phyloP scores from a whole-genome alignment of 2,888 invertebrate species.

The Stenoptilia bipunctidactyla region DNA sequence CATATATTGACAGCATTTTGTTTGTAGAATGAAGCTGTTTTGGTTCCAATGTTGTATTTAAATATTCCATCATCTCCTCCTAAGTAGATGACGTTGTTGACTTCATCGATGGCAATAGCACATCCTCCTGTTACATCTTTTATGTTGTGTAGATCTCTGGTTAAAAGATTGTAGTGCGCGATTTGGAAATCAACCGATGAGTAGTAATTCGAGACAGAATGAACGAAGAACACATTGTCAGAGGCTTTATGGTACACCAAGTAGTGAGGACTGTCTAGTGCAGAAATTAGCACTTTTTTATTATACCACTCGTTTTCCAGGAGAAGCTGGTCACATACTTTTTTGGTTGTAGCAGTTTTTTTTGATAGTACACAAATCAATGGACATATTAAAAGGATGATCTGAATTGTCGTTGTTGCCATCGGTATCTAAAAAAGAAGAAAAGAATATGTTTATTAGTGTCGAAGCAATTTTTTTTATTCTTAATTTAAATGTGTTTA shows the following conservation, averaged over 20 bases:
- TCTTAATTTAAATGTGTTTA: too few species aligned
- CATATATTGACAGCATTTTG: slow-evolving; percentile 41
- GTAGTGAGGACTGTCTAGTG: slow-evolving; percentile 33
- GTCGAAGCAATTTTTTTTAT: too few species aligned
- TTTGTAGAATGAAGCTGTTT: slow-evolving; percentile 35
- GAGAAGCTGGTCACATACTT: too few species aligned
- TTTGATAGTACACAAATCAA: too few species aligned
- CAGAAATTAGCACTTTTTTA: slow-evolving; percentile 27
- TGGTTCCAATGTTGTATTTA: slow-evolving; percentile 38
- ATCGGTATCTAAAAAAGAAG: too few species aligned
- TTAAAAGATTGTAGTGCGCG: slow-evolving; percentile 29
- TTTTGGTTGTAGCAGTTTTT: too few species aligned
- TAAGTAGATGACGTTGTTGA: slow-evolving; percentile 34
- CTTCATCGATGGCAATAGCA: slow-evolving; percentile 35
- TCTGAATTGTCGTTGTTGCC: too few species aligned
- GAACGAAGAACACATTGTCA: slow-evolving; percentile 40
- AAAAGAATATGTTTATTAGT: too few species aligned
- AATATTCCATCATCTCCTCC: slow-evolving; percentile 50
- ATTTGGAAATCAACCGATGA: slow-evolving; percentile 41
- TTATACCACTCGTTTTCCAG: slow-evolving; percentile 30
- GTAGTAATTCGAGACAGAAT: slow-evolving; percentile 30
- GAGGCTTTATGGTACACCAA: slow-evolving; percentile 32
- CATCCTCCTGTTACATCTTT: slow-evolving; percentile 42
- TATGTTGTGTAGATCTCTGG: slow-evolving; percentile 28
- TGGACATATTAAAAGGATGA: too few species aligned